These are phyloP conservation scores for Reinhardtius hippoglossoides DNA, from an alignment of 2,113 vertebrate genomes.

Conservation along the genomic window DNA sequence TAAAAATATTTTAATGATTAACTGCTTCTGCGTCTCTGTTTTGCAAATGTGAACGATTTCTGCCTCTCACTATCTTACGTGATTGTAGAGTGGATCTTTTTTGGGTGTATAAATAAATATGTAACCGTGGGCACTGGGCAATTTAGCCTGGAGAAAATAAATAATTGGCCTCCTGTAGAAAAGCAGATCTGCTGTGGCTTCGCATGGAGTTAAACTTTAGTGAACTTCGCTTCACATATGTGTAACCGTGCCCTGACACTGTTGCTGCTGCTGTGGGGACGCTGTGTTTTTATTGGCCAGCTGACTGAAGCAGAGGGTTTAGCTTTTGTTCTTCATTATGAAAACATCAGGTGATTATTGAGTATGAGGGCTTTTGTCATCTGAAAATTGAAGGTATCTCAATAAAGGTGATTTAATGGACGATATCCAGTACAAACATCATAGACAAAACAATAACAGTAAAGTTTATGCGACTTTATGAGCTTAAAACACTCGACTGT, in stretches of 20 bases:
- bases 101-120: too few species aligned
- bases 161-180: too few species aligned
- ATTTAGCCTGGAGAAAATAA: too few species aligned
- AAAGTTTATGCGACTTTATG: neutral
- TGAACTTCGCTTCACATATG: too few species aligned
- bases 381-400: neutral
- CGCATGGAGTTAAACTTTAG: too few species aligned
- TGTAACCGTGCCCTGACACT: neutral
- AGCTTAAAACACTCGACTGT: neutral
- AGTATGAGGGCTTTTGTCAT: neutral
- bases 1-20: too few species aligned
- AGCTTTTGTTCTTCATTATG: neutral
- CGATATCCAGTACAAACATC: conserved; percentile 19
- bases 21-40: too few species aligned
- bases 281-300: neutral
- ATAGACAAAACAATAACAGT: conserved; percentile 19
- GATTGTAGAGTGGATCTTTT: too few species aligned
- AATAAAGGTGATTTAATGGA: conserved; percentile 19
- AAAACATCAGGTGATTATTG: conserved; percentile 2
- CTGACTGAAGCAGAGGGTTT: neutral
- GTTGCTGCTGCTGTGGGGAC: neutral
- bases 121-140: too few species aligned
- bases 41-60: too few species aligned
- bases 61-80: too few species aligned
- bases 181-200: too few species aligned